phyloP scores from a whole-genome alignment of 2,113 vertebrate species.

The Mesitornis unicolor region DNA sequence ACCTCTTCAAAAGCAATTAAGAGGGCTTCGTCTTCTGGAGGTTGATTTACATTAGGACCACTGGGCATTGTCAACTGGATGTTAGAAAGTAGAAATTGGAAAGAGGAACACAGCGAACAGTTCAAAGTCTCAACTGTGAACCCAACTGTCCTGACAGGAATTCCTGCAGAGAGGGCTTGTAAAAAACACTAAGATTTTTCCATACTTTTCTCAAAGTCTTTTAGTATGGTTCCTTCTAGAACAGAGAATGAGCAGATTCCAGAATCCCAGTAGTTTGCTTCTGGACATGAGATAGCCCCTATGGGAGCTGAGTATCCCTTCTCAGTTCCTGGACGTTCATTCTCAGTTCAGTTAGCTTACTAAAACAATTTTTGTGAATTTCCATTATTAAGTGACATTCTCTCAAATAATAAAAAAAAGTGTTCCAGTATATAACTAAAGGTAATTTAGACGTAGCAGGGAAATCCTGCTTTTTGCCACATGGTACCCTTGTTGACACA shows the following conservation, averaged over 20 bases:
- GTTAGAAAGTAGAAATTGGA: background rate
- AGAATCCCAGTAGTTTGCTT: background rate
- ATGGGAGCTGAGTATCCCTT: background rate
- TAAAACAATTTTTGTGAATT: background rate
- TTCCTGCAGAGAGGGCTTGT: background rate
- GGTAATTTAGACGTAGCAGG: accelerated
- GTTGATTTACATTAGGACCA: background rate
- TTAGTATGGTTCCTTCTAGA: background rate
- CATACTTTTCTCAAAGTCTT: background rate
- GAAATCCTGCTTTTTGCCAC: background rate
- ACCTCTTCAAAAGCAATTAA: too few species aligned
- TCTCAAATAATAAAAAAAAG: too few species aligned
- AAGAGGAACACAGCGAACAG: background rate
- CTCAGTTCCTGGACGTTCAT: background rate
- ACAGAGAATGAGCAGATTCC: accelerated
- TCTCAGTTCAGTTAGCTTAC: background rate
- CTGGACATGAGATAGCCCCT: accelerated
- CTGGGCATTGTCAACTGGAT: background rate
- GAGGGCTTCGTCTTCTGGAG: background rate
- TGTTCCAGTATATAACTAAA: too few species aligned
- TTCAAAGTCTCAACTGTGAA: background rate
- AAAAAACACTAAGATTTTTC: background rate
- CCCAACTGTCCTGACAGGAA: background rate
- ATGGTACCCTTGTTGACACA: background rate
- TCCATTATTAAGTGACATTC: background rate